phyloP scores from a whole-genome alignment of 2,113 vertebrate genomes.

The Xyliphius kryptos region DNA sequence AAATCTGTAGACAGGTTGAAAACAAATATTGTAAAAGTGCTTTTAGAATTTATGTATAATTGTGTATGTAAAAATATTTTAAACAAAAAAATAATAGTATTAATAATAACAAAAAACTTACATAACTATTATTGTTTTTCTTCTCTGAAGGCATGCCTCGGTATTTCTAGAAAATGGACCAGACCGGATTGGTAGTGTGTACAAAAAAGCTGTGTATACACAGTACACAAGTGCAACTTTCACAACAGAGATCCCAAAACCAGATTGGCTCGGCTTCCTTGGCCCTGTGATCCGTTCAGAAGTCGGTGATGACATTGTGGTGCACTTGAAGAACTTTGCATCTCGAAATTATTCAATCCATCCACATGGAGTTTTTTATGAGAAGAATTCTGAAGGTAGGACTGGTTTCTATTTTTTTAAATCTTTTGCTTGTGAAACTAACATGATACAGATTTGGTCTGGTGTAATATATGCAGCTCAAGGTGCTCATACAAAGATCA shows the following conservation, averaged over 20 bases:
- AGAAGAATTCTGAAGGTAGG: conserved; percentile 50
- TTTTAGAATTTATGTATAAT: too few relatives aligned
- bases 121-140: too few relatives aligned
- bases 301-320: conserved; percentile 65
- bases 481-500: too few relatives aligned
- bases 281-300: conserved; percentile 75
- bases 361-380: conserved; percentile 39
- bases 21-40: too few relatives aligned
- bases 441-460: too few relatives aligned
- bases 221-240: conserved; percentile 67
- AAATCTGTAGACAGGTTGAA: too few relatives aligned
- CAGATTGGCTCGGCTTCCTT: conserved; percentile 72
- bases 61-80: too few relatives aligned
- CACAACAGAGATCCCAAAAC: conserved; percentile 54
- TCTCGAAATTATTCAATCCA: conserved; percentile 45
- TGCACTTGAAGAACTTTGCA: conserved; percentile 78
- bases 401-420: too few relatives aligned
- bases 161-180: neutral
- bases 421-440: too few relatives aligned
- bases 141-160: conserved; percentile 28
- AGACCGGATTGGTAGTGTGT: conserved; percentile 38
- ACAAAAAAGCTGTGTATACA: conserved; percentile 75
- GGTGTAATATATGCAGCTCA: too few relatives aligned
- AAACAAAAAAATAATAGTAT: too few relatives aligned
- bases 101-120: too few relatives aligned